Conservation (phyloP, 2,113 vertebrate genomes). For the Acrocephalus arundinaceus region DNA sequence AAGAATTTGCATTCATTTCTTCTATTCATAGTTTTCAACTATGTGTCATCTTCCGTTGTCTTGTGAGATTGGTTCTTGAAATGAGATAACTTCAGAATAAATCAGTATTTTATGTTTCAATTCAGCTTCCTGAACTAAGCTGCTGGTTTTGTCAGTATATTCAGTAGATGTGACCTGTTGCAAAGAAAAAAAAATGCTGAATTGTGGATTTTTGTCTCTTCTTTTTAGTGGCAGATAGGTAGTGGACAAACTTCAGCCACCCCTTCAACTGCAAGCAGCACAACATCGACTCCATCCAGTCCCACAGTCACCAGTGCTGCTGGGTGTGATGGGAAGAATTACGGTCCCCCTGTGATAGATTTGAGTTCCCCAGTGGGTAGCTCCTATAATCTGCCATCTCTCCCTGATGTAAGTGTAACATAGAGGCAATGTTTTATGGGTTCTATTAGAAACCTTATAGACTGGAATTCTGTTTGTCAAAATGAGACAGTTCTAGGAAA, state of each 20-base stretch:
- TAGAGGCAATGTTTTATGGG: not conserved
- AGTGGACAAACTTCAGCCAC: constrained; percentile 65
- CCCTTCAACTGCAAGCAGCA: constrained; percentile 65
- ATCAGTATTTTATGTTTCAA: not conserved
- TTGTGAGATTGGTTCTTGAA: not conserved
- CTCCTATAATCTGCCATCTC: constrained; percentile 78
- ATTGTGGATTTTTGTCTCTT: not conserved
- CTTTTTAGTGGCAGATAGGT: constrained; percentile 74
- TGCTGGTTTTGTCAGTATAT: not conserved
- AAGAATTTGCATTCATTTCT: not conserved
- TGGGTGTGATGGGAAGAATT: constrained; percentile 72
- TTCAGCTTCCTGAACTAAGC: not conserved
- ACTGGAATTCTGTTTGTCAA: not conserved
- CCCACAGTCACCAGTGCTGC: constrained; percentile 77
- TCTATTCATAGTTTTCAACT: not conserved
- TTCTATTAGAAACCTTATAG: not conserved
- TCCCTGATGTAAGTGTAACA: constrained; percentile 78
- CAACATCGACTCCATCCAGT: constrained; percentile 75
- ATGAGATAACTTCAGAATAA: not conserved
- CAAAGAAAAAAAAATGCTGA: not conserved
- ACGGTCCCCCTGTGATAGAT: constrained; percentile 71
- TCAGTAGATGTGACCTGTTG: not conserved
- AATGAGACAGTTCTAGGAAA: not conserved
- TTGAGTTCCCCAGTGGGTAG: constrained; percentile 74
- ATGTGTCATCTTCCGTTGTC: not conserved